Evolutionary conservation across 2,113 vertebrate genomes (phyloP), one percentile per base, ranked within the genome.

Genomic region (Brevimyrus niger): DNA sequence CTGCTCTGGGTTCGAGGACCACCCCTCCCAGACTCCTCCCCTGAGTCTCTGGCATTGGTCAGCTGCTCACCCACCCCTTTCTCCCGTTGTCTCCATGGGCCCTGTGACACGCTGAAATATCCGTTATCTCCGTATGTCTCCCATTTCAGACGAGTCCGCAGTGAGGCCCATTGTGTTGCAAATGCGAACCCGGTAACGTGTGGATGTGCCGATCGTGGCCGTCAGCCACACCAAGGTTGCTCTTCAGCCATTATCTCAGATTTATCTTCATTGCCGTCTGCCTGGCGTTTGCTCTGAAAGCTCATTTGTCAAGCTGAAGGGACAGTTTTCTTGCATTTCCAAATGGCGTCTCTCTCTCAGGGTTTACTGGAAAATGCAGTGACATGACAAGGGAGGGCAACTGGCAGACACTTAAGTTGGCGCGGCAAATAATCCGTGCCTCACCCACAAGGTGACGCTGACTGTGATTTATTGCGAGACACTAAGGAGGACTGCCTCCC

Each of bases 291-390:
- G 93, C 92, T 92, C 91, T 91, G 93, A 95, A 95, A 95, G 92
- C 95, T 95, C 93, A 94, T 96, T 96, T 96, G 95, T 96, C 94
- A 94, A 95, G 92, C 92, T 93, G 94, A 94, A 95, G 91, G 93
- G 91, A 92, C 92, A 76, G 84, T 92, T 95, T 92, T 94, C 58
- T 92, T 93, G 88, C 94, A 89, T 95, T 93, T 93, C 91, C 91
- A 94, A 92, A 89, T 86, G 91, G 90, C 88, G 61, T 94, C 88
- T 92, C 89, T 92, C 89, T 89, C 91, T 91, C 91, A 93, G 92
- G 93, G 93, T 94, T 93, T 93, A 88, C 90, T 91, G 94, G 92
- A 94, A 95, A 95, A 95, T 95, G 93, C 91, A 93, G 90, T 92
- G 91, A 94, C 92, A 87, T 92, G 94, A 93, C 92, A 91, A 93